Base-by-base conservation (phyloP, 2,797 vertebrate genomes). In the Anas bahamensis region DNA sequence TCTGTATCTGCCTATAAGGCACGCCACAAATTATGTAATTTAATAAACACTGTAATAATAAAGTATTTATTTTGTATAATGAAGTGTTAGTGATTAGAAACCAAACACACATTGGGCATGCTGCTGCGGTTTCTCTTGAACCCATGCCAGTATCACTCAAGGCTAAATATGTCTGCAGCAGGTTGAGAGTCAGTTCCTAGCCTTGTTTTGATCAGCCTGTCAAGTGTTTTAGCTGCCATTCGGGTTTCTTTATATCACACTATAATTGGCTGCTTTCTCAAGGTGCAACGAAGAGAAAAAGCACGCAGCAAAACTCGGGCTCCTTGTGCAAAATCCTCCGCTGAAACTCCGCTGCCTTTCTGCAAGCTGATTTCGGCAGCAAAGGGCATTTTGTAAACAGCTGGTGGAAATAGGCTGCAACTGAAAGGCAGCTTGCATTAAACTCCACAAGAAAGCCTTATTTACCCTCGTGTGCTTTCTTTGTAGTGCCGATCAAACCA, bases 401-500 rank as follows among this genome's bases (percentile, higher is more conserved):
- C 96, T 97, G 96, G 93, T 89, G 96, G 95, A 95, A 96, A 97
- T 16, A 94, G 96, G 82, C 76, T 84, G 90, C 85, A 86, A 83
- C 93, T 74, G 95, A 93, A 94, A 96, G 96, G 93, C 85, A 85
- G 95, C 96, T 90, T 76, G 93, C 94, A 93, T 96, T 94, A 96
- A 96, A 95, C 95, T 88, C 93, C 89, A 78, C 48, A 48, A 95
- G 96, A 93, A 97, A 96, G 95, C 89, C 86, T 86, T 56, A 89
- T 91, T 96, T 95, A 89, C 90, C 96, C 95, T 94, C 72, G 2
- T 74, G 81, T 29, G 89, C 95, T 91, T 6, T 35, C 93, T 96
- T 89, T 90, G 89, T 74, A 97, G 96, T 96, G 97, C 98, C 98
- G 92, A 96, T 98, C 98, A 98, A 98, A 97, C 93, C 93, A 60